Conservation (phyloP, 1,140 invertebrate species). For the Panulirus ornatus region DNA sequence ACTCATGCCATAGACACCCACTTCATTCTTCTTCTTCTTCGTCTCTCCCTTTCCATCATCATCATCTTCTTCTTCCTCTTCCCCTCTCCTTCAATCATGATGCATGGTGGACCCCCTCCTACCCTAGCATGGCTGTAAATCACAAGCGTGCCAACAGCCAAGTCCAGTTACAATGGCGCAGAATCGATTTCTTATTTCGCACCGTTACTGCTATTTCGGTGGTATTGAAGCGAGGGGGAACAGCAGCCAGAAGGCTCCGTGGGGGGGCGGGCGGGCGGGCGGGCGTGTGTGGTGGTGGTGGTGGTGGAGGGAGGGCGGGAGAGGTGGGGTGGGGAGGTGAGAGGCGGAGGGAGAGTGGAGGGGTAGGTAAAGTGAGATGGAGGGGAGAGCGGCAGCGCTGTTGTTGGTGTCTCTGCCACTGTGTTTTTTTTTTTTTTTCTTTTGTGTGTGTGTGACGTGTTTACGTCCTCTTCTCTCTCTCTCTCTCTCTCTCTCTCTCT, state of each 20-base stretch:
- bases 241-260: background rate
- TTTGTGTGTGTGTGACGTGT: background rate
- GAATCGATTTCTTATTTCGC: slow-evolving; percentile 67
- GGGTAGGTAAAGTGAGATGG: background rate
- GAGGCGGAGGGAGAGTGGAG: background rate
- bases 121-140: slow-evolving; percentile 44
- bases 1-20: background rate
- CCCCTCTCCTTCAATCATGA: slow-evolving; percentile 20
- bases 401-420: background rate
- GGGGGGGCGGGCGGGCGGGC: background rate
- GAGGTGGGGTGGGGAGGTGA: background rate
- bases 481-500: slow-evolving; percentile 5
- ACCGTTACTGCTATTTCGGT: slow-evolving; percentile 62
- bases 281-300: background rate
- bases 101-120: slow-evolving; percentile 25
- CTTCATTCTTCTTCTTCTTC: background rate
- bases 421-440: background rate
- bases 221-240: slow-evolving; percentile 34
- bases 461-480: background rate
- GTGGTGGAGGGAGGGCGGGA: background rate
- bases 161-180: slow-evolving; percentile 49
- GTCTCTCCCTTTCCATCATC: background rate
- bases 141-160: slow-evolving; percentile 57
- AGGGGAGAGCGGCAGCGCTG: no score
- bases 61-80: slow-evolving; percentile 16